A percentile compares a stretch with the other conserved stretches of the same genome.
These are phyloP conservation scores for Chloromyia formosa DNA, from an alignment of 2,888 invertebrate species.

Conservation along the genomic window DNA sequence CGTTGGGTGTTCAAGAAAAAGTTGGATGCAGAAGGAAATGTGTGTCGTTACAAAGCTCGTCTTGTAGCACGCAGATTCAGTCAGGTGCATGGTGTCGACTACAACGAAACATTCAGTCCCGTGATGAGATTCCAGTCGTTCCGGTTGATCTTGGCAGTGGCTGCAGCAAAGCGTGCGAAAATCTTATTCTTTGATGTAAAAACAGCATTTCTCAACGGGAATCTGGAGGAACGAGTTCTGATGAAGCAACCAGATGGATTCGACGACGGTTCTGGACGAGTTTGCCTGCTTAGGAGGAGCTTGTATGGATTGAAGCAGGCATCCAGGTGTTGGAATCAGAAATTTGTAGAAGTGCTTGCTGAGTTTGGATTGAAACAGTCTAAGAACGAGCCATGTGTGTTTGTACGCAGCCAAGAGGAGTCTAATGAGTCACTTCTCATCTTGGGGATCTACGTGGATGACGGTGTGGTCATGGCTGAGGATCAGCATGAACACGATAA, in stretches of 20 bases:
- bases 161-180: not conserved
- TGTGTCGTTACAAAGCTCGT: not conserved
- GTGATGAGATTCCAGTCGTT: not conserved
- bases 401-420: slow-evolving; percentile 45
- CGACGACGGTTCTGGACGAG: slow-evolving; percentile 47
- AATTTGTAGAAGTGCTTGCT: slow-evolving; percentile 51
- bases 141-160: not conserved
- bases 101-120: not conserved
- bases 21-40: not conserved
- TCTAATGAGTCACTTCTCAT: slow-evolving; percentile 44
- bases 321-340: slow-evolving; percentile 52
- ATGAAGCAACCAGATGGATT: not conserved
- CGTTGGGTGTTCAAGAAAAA: slow-evolving; percentile 1
- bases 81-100: not conserved
- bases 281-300: slow-evolving; percentile 50
- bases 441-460: slow-evolving; percentile 54
- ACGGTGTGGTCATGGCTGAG: slow-evolving; percentile 49
- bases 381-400: slow-evolving; percentile 54
- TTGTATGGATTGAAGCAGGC: slow-evolving; percentile 53
- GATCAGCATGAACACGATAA: not conserved
- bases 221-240: not conserved
- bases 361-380: slow-evolving; percentile 51
- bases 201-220: not conserved
- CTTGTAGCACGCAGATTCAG: not conserved
- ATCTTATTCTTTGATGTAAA: not conserved